Percentiles rank a stretch among this genome's conserved stretches.
These are phyloP conservation scores for Denticeps clupeoides DNA, from an alignment of 2,797 vertebrate genomes.

Conservation along the genomic window DNA sequence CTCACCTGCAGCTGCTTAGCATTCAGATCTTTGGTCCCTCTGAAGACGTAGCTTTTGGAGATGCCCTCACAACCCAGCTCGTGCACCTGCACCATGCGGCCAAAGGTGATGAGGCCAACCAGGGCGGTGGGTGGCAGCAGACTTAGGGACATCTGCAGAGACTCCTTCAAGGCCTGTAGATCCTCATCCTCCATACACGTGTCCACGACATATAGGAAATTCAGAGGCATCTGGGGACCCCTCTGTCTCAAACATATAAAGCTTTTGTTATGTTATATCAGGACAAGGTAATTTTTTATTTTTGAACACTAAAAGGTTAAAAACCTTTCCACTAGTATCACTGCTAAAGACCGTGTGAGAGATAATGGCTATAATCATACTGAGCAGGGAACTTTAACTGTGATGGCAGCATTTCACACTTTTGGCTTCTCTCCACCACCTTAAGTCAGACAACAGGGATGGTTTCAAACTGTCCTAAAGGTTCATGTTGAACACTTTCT, in stretches of 20 bases:
- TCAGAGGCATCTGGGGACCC: conserved; percentile 90
- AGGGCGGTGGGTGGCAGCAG: conserved; percentile 84
- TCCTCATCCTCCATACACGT: conserved; percentile 98
- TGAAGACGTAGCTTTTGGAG: conserved; percentile 94
- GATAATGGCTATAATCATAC: too few relatives aligned
- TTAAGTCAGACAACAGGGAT: too few relatives aligned
- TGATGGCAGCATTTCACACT: too few relatives aligned
- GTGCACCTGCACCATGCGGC: conserved; percentile 93
- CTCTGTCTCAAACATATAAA: conserved; percentile 54
- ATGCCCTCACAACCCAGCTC: conserved; percentile 93
- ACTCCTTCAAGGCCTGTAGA: conserved; percentile 90
- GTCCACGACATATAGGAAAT: conserved; percentile 94
- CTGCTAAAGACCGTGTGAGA: too few relatives aligned
- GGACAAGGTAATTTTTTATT: too few relatives aligned
- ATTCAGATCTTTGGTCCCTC: conserved; percentile 85
- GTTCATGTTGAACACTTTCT: too few relatives aligned
- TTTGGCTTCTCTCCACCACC: too few relatives aligned
- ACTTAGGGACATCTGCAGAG: conserved; percentile 92
- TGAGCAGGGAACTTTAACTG: too few relatives aligned
- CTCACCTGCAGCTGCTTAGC: conserved; percentile 90
- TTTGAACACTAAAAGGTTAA: too few relatives aligned
- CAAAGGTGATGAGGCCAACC: conserved; percentile 92
- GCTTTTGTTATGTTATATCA: background rate
- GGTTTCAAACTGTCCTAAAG: too few relatives aligned
- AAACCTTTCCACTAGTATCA: too few relatives aligned